Evolutionary conservation across 2,888 invertebrate genomes (phyloP), one percentile per base, ranked within the genome.

Genomic region (Blastobasis lacticolella): DNA sequence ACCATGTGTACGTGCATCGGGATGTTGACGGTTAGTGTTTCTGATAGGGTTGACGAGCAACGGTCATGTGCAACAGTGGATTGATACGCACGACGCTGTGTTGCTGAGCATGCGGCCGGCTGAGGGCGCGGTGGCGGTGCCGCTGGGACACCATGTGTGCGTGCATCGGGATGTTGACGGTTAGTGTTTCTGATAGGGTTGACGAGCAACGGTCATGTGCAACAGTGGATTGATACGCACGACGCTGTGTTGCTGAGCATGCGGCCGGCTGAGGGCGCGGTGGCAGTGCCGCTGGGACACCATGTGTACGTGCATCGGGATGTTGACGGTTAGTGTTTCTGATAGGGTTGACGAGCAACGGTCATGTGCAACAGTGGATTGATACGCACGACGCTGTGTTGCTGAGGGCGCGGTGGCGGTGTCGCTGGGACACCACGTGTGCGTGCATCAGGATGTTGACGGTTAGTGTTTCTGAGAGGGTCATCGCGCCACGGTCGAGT

Each of bases 401-500:
- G 47, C 72, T 94, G 40, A 83, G 90, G 37, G 68, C 94, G 56
- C 89, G 0, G 87, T 89, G 40, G 81, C 89, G 38, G 89, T 93
- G 10, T 95, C 96, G 1, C 70, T 94, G 8, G 96, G 96, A 1
- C 90, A 92, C 69, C 96, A 97, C 74, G 82, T 96, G 8, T 89
- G 91, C 58, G 81, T 94, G 5, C 91, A 91, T 67, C 85, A 86
- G 53, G 73, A 67, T 57, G 64, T 90, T 37, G 79, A 90, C 71
- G 92, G 92, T 91, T n/a, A n/a, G n/a, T n/a, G n/a, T n/a, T n/a
- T n/a, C n/a, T n/a, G n/a, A n/a, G n/a, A n/a, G n/a, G n/a, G n/a
- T n/a, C n/a, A 23, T 41, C 38, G 4, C 6, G 8, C 6, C 6
- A 40, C 6, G 40, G 6, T 40, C 40, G 8, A 6, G 40, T 40